Evolutionary conservation across 2,888 invertebrate genomes (phyloP).

Genomic region (Hirtodrosophila confusa): DNA sequence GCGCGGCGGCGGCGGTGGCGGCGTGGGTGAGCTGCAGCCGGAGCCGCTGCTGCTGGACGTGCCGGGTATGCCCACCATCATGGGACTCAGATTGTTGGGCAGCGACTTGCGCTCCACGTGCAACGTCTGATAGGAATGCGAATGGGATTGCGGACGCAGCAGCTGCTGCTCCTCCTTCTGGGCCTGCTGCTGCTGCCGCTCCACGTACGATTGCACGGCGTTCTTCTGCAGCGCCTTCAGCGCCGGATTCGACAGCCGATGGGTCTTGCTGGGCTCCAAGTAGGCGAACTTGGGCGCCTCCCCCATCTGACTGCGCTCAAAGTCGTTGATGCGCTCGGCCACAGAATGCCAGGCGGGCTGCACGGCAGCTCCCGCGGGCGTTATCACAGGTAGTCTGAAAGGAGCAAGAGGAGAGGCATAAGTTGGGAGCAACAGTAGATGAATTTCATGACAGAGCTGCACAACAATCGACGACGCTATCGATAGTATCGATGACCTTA

Average conservation of each 20-base stretch:
- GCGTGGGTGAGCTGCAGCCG: conserved; percentile 81
- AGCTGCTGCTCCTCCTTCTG: conserved; percentile 84
- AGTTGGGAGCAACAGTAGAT: neutral
- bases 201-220: conserved; percentile 92
- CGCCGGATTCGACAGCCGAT: conserved; percentile 89
- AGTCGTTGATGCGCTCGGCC: conserved; percentile 88
- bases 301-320: conserved; percentile 85
- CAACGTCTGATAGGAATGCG: conserved; percentile 69
- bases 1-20: conserved; percentile 83
- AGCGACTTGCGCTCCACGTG: conserved; percentile 81
- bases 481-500: too few species aligned
- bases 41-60: conserved; percentile 10
- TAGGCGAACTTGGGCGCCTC: conserved; percentile 86
- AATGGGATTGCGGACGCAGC: conserved; percentile 78
- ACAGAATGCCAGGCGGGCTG: conserved; percentile 86
- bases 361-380: conserved; percentile 77
- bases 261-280: conserved; percentile 90
- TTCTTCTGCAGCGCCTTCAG: conserved; percentile 93
- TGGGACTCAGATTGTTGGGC: conserved; percentile 78
- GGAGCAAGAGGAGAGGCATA: neutral
- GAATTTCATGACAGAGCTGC: neutral
- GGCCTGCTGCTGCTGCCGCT: conserved; percentile 87
- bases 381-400: conserved; percentile 71
- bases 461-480: too few species aligned
- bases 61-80: conserved; percentile 49